Conservation (phyloP, 2,113 vertebrate species). For the Phyllostomus hastatus region DNA sequence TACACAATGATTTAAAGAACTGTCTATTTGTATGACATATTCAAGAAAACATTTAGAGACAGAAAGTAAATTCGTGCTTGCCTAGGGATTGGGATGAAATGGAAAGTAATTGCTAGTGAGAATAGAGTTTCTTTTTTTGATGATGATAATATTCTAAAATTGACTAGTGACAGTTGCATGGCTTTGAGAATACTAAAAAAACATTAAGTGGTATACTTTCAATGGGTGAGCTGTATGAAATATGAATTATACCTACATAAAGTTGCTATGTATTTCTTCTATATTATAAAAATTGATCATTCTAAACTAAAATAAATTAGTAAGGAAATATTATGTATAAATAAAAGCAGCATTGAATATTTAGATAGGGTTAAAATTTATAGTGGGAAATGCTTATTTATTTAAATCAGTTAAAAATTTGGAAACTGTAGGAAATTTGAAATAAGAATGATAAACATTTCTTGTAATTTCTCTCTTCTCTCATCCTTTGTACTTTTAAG, state of each 20-base stretch:
- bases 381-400: neutral
- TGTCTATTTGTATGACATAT: neutral
- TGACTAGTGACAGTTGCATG: neutral
- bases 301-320: neutral
- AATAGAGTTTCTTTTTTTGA: neutral
- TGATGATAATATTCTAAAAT: neutral
- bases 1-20: neutral
- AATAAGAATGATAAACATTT: neutral
- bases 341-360: neutral
- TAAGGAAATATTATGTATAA: neutral
- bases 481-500: neutral
- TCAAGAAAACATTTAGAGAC: neutral
- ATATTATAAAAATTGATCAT: neutral
- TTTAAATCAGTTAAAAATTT: neutral
- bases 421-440: neutral
- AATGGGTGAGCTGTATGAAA: neutral
- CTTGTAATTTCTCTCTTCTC: neutral
- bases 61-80: neutral
- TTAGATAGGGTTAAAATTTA: neutral
- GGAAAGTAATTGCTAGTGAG: neutral
- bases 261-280: neutral
- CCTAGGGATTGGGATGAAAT: neutral
- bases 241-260: neutral
- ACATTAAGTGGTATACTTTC: neutral
- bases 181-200: neutral